Percentiles rank a stretch among this genome's conserved stretches.
Conservation (phyloP, 2,888 invertebrate species). For the Xestia xanthographa region DNA sequence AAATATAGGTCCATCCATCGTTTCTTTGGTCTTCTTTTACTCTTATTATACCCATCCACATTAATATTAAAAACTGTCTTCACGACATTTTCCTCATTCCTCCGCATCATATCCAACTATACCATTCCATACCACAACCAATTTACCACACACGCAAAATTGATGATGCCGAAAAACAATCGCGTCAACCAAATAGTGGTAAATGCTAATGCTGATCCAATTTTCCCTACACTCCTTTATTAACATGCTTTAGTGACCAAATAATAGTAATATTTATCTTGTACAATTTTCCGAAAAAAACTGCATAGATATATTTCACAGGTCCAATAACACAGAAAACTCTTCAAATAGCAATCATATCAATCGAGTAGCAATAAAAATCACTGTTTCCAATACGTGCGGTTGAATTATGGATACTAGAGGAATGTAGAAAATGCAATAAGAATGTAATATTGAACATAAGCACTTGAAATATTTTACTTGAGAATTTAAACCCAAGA, state of each 20-base stretch:
- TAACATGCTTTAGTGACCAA: not conserved
- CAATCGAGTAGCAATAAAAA: slow-evolving; percentile 63
- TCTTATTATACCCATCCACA: no score
- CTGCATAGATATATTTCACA: not conserved
- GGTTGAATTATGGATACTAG: slow-evolving; percentile 68
- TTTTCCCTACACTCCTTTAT: not conserved
- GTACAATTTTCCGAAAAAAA: not conserved
- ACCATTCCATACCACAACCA: no score
- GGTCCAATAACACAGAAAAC: slow-evolving; percentile 1
- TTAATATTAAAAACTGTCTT: no score
- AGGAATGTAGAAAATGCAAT: slow-evolving; percentile 74
- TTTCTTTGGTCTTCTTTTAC: no score
- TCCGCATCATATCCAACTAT: no score
- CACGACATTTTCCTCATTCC: no score
- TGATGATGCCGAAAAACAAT: not conserved
- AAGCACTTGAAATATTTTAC: slow-evolving; percentile 82
- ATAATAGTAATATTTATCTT: not conserved
- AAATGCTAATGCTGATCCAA: not conserved
- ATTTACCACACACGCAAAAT: no score
- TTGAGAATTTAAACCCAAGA: slow-evolving; percentile 66
- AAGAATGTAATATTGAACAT: slow-evolving; percentile 86
- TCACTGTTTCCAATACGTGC: slow-evolving; percentile 57
- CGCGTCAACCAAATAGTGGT: not conserved
- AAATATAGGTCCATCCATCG: no score
- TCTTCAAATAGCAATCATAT: slow-evolving; percentile 44